Percentiles rank a stretch among this genome's conserved stretches.
These are phyloP conservation scores for Macropodus opercularis DNA, from an alignment of 2,797 vertebrate species.

Conservation along the genomic window DNA sequence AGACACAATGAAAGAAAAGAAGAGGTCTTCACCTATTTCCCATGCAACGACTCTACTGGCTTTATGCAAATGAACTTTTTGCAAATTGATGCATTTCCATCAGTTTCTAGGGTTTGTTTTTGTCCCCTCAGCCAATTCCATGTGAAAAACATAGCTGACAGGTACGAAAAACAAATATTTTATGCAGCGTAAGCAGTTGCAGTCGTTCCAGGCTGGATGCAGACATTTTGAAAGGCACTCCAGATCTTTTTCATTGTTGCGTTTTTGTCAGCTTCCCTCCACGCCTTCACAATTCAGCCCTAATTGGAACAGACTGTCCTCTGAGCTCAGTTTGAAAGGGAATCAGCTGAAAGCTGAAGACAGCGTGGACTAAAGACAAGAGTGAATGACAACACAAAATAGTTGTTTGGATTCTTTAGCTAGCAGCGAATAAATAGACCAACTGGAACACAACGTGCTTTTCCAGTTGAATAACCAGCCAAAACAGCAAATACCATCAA, in stretches of 20 bases:
- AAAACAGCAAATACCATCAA: conserved; percentile 45
- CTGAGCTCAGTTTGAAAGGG: conserved; percentile 40
- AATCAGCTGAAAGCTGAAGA: conserved; percentile 51
- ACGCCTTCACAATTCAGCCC: conserved; percentile 50
- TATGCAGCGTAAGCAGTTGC: not conserved
- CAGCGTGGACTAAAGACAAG: conserved; percentile 10
- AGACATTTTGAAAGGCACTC: conserved; percentile 39
- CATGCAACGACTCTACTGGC: too few species aligned
- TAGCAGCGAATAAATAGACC: conserved; percentile 22
- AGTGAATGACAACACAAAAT: conserved; percentile 28
- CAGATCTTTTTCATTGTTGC: conserved; percentile 55
- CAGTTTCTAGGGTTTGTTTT: not conserved
- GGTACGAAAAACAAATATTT: conserved; percentile 23
- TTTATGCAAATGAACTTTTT: not conserved
- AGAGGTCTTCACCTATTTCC: not conserved
- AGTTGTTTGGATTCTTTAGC: conserved; percentile 24
- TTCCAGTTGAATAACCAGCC: conserved; percentile 12
- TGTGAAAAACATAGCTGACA: conserved; percentile 30
- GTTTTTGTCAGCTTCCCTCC: conserved; percentile 52
- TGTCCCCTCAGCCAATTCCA: conserved; percentile 1
- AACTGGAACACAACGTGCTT: not conserved
- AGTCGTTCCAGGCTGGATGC: conserved; percentile 25
- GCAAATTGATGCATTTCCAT: not conserved
- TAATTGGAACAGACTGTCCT: conserved; percentile 71
- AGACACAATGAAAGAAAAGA: not conserved